Evolutionary conservation across 1,140 invertebrate species (phyloP), one percentile per base, ranked within the genome.

Genomic region (Macrobrachium rosenbergii): DNA sequence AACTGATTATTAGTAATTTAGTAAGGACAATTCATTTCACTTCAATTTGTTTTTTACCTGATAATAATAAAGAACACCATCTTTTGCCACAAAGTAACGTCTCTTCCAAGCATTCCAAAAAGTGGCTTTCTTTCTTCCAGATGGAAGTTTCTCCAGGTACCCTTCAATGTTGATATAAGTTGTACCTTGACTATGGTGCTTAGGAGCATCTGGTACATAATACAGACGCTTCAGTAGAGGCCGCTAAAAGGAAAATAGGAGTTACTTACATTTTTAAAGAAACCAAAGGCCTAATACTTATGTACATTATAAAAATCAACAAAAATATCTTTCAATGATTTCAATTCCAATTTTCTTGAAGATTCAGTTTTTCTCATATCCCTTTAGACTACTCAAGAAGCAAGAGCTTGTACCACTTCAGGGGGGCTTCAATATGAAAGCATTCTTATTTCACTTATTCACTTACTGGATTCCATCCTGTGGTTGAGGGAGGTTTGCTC

Each of bases 101-200:
- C 92, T 91, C 90, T 94, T 94, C 94, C 94, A 94, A 45, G 94
- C 94, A 89, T 94, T 94, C 91, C 94, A 93, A 78, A 94, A 92
- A 0, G 94, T 94, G 1, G 92, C 92, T 88, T 94, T 94, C 83
- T 92, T 93, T 89, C 93, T 92, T 43, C 93, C 93, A 83, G 93
- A 92, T 0, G 93, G 93, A 62, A 94, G 90, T 88, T 93, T 93
- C 83, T 94, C 93, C 90, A 94, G 91, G 87, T 92, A 92, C 1
- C 93, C 93, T 89, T 92, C 92, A 67, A 92, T 91, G 83, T 91
- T 90, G 28, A 88, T 77, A 81, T 87, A 90, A 79, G 88, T 88
- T 63, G 83, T 83, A 45, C 88, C 90, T 63, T 89, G 85, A 16
- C 72, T 77, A 69, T 90, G 86, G 14, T 83, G 52, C n/a, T 88